phyloP scores from a whole-genome alignment of 2,113 vertebrate species.

The Calidris pygmaea region DNA sequence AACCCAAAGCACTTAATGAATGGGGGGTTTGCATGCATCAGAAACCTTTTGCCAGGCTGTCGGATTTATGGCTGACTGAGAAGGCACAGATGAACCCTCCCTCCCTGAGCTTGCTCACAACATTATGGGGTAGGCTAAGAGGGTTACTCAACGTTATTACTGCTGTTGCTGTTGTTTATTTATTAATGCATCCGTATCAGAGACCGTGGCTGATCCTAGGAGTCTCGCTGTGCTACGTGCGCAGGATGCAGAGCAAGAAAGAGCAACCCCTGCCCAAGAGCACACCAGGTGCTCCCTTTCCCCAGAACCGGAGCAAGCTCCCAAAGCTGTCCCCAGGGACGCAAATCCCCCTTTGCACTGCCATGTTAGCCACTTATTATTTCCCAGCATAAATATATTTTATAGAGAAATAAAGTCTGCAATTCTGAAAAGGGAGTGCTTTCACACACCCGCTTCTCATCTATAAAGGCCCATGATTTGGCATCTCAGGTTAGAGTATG shows the following conservation, averaged over 20 bases:
- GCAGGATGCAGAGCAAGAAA: background rate
- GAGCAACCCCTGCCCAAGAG: background rate
- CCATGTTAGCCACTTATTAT: constrained; percentile 69
- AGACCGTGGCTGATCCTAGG: constrained; percentile 4
- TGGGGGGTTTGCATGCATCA: background rate
- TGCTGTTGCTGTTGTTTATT: constrained; percentile 64
- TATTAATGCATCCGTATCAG: constrained; percentile 55
- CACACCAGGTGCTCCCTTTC: background rate
- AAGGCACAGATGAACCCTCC: constrained; percentile 24
- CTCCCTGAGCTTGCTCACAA: constrained; percentile 56
- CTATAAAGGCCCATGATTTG: constrained; percentile 74
- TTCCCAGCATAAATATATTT: constrained; percentile 76
- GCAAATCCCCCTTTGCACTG: background rate
- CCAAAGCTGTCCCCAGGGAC: background rate
- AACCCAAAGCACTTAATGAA: background rate
- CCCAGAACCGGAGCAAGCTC: background rate
- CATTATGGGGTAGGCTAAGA: constrained; percentile 52
- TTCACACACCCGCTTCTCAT: constrained; percentile 72
- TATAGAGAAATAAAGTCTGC: constrained; percentile 79
- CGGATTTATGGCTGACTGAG: constrained; percentile 37
- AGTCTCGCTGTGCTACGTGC: constrained; percentile 15
- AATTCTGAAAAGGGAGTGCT: constrained; percentile 72
- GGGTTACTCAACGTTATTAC: constrained; percentile 60
- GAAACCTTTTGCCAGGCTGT: constrained; percentile 11
- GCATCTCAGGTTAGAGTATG: constrained; percentile 76